Conservation (phyloP, 2,113 vertebrate species). For the Halichoeres trimaculatus region DNA sequence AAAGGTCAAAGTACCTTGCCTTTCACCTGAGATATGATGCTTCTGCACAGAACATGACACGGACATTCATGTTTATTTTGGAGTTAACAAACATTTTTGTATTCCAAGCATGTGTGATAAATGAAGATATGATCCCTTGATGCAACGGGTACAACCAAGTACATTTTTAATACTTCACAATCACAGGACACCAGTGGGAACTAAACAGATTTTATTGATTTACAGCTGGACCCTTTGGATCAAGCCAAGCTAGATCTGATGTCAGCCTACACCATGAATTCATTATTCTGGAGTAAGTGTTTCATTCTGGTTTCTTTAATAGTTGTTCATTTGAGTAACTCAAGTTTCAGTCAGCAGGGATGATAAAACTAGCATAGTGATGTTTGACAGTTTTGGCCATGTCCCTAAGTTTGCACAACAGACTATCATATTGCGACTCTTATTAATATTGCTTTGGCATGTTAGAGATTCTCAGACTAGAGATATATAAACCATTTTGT, state of each 20-base stretch:
- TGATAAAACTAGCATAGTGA: not conserved
- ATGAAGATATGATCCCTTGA: too few species aligned
- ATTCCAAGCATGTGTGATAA: too few species aligned
- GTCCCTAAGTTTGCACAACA: not conserved
- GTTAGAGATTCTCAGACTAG: not conserved
- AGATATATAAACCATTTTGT: not conserved
- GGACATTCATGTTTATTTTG: too few species aligned
- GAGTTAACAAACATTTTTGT: too few species aligned
- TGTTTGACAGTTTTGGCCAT: not conserved
- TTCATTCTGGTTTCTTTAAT: not conserved
- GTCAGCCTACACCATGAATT: conserved; percentile 94
- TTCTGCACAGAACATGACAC: too few species aligned
- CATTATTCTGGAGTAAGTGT: conserved; percentile 97
- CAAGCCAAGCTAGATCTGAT: conserved; percentile 97
- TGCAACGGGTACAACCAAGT: too few species aligned
- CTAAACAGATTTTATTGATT: conserved; percentile 3
- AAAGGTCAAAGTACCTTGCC: too few species aligned
- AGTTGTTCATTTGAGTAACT: not conserved
- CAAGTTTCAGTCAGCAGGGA: not conserved
- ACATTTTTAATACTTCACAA: too few species aligned
- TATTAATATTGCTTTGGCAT: not conserved
- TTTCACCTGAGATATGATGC: too few species aligned
- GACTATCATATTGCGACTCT: not conserved
- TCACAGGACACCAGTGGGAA: not conserved
- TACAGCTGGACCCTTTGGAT: conserved; percentile 92